Conservation (phyloP, 2,888 invertebrate genomes). For the Kuschelorhynchus macadamiae region DNA sequence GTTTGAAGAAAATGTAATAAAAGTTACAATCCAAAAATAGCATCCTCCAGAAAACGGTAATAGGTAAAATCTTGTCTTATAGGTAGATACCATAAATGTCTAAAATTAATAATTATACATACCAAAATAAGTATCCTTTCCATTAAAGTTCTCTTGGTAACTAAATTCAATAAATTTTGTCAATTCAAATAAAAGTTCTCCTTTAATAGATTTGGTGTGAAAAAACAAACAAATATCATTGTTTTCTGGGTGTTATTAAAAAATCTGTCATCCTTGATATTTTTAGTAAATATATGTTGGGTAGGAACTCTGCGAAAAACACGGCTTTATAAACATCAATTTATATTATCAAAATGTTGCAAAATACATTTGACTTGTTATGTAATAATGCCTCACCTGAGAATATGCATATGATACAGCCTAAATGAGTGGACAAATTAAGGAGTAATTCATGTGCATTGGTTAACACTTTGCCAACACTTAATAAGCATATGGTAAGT, state of each 20-base stretch:
- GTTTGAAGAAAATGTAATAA: neutral
- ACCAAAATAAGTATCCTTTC: slow-evolving; percentile 41
- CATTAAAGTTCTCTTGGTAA: slow-evolving; percentile 54
- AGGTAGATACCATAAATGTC: slow-evolving; percentile 16
- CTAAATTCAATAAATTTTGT: slow-evolving; percentile 58
- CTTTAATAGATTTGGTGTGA: slow-evolving; percentile 52
- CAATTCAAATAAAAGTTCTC: slow-evolving; percentile 54
- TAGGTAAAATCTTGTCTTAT: neutral
- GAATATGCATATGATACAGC: slow-evolving; percentile 25
- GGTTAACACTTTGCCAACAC: slow-evolving; percentile 56
- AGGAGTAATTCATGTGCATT: slow-evolving; percentile 47
- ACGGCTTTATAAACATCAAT: slow-evolving; percentile 54
- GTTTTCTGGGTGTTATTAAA: slow-evolving; percentile 40
- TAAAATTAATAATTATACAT: slow-evolving; percentile 35
- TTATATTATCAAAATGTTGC: slow-evolving; percentile 12
- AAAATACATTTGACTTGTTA: slow-evolving; percentile 31
- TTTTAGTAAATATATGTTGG: slow-evolving; percentile 52
- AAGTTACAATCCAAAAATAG: slow-evolving; percentile 13
- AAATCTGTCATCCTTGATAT: slow-evolving; percentile 53
- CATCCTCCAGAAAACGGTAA: slow-evolving; percentile 1
- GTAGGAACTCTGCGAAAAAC: slow-evolving; percentile 61
- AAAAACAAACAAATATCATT: slow-evolving; percentile 57
- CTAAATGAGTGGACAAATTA: slow-evolving; percentile 37
- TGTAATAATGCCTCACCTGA: slow-evolving; percentile 53
- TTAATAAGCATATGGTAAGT: slow-evolving; percentile 55